Base-by-base conservation (phyloP, 2,113 vertebrate genomes). In the Ascaphus truei region DNA sequence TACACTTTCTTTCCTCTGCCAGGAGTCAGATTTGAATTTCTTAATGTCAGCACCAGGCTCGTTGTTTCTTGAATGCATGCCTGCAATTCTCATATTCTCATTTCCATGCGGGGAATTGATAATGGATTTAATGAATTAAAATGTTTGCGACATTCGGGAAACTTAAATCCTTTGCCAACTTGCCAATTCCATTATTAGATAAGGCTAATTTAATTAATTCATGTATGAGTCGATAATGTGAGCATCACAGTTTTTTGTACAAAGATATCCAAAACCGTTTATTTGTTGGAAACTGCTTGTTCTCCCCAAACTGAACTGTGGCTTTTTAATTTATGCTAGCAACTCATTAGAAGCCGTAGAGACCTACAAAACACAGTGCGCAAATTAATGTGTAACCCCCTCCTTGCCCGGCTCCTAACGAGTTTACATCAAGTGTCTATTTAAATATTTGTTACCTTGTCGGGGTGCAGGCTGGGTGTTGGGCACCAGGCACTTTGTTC, bases 201-300 rank as follows among this genome's bases (percentile, higher is more conserved):
- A 65, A 55, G 62, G 25, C 48, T 67, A 57, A 67, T 67, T 67
- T 56, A 66, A 67, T 57, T 57, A 68, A 68, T 68, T 56, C 37
- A 57, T 57, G 37, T 25, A 43, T 57, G 25, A 31, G 18, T 57
- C 47, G 33, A 16, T 30, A 68, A 66, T 27, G 25, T 56, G 36
- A 66, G 62, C 62, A 37, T 12, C 36, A 66, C 50, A 66, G 47
- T 43, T 20, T 45, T 18, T 45, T 11, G 20, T 3, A 45, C 16
- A 45, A 6, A 45, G 20, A 6, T 45, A 6, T 45, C 41, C n/a
- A 16, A 45, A 45, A 45, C 2, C 41, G 8, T 45, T 45, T 5
- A n/a, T 45, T 45, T 45, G 3, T 45, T 45, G 41, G 20, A 45
- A 45, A 45, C 2, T 18, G 10, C 36, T 39, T 15, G n/a, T 15